Evolutionary conservation across 2,888 invertebrate genomes (phyloP), one percentile per base, ranked within the genome.

Genomic region (Cephus spinipes): DNA sequence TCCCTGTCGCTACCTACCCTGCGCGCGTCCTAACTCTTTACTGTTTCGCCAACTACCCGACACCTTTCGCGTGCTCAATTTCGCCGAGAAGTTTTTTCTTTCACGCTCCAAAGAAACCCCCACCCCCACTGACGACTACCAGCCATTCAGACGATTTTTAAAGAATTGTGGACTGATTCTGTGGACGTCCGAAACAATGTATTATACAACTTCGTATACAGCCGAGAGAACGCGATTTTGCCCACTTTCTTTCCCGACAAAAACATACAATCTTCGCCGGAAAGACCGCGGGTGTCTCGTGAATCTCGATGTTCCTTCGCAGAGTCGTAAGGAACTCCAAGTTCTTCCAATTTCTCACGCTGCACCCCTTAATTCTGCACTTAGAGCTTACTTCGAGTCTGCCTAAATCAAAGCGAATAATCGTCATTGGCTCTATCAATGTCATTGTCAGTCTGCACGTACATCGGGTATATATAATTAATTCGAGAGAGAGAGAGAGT

Each of bases 71-170:
- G 82, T 84, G 84, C 85, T 87, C 86, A 83, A 87, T 88, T 88
- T 86, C 84, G 83, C 83, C 83, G 84, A 83, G 84, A 85, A 83
- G 84, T 81, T 87, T 88, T 88, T 88, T 87, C 84, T 85, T 83
- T 85, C 82, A 83, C 83, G 83, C 84, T 80, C 79, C 85, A 82
- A 77, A 84, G 79, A 77, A 55, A 23, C 55, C 15, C 55, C 55
- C 75, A 0, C 82, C 82, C 77, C 80, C 81, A 79, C 84, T 88
- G 87, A 88, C 84, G 87, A 88, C 84, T 83, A 81, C 80, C 73
- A 77, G n/a, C 31, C 36, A 73, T 77, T 79, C 80, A 79, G 82
- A 81, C 78, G 82, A 83, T 78, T 80, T 81, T 81, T 84, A 85
- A 85, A 80, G 82, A 85, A 79, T 83, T 79, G 76, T 77, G 74